These are phyloP conservation scores for Apocrypta bakeri DNA, from an alignment of 1,140 invertebrate genomes.

Conservation along the genomic window DNA sequence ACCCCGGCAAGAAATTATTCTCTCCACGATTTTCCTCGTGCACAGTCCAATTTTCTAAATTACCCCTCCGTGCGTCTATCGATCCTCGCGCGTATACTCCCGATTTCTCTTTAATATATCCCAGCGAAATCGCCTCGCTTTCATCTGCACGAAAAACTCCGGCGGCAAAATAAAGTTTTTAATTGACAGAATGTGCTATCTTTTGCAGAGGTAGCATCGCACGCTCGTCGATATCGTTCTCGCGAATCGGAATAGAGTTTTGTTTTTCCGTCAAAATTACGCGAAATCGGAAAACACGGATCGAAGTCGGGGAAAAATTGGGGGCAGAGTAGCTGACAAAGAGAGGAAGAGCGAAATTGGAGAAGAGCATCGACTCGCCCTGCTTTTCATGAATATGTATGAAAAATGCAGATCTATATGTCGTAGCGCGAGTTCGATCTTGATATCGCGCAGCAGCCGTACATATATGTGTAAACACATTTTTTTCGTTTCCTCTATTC, in stretches of 20 bases:
- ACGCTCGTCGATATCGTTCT: background rate
- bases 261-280: background rate
- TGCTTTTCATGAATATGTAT: slow-evolving; percentile 42
- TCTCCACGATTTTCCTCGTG: background rate
- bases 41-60: slow-evolving; percentile 21
- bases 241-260: background rate
- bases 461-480: background rate
- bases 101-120: slow-evolving; percentile 41
- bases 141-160: slow-evolving; percentile 21
- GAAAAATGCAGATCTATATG: slow-evolving; percentile 38
- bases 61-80: background rate
- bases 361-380: no score
- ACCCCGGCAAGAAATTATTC: background rate
- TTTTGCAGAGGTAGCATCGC: background rate
- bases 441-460: slow-evolving; percentile 29
- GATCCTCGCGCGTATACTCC: slow-evolving; percentile 7
- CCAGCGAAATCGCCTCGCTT: background rate
- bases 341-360: slow-evolving; percentile 6
- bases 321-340: background rate
- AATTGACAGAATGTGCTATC: slow-evolving; percentile 28
- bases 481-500: background rate
- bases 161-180: slow-evolving; percentile 15
- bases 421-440: slow-evolving; percentile 29
- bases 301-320: slow-evolving; percentile 31
- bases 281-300: background rate